A percentile compares a stretch with the other conserved stretches of the same genome.
phyloP scores from a whole-genome alignment of 2,888 invertebrate species.

The Chymomyza amoena region DNA sequence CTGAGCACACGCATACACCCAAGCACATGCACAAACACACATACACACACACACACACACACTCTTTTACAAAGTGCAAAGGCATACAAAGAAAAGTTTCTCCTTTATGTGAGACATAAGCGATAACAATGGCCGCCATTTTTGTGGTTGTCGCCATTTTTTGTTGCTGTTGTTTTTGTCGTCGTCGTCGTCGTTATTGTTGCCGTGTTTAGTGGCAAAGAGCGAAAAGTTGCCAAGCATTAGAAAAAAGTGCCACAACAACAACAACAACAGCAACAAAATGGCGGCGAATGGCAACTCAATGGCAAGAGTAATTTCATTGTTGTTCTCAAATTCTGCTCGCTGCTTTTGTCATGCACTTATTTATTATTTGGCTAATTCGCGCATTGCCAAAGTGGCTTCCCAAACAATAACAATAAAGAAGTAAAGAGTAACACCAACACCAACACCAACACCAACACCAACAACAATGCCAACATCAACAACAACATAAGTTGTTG shows the following conservation, averaged over 20 bases:
- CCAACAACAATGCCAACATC: conserved; percentile 16
- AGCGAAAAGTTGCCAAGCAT: neutral
- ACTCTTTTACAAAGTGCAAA: neutral
- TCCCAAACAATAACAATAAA: conserved; percentile 71
- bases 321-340: conserved; percentile 60
- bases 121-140: neutral
- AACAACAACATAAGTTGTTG: neutral
- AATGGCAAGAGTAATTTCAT: conserved; percentile 57
- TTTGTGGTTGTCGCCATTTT: neutral
- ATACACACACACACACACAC: neutral
- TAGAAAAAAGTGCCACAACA: conserved; percentile 5
- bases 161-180: neutral
- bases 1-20: too few species aligned
- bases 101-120: conserved; percentile 1
- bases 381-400: conserved; percentile 73
- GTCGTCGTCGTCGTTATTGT: conserved; percentile 10
- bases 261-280: conserved; percentile 29
- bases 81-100: conserved; percentile 10
- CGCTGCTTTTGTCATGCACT: conserved; percentile 67
- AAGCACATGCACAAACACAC: neutral
- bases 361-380: conserved; percentile 77
- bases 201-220: neutral
- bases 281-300: neutral
- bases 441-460: conserved; percentile 11
- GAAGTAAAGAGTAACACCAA: conserved; percentile 37